Conservation (phyloP, 1,140 invertebrate genomes). For the Hypothenemus hampei region DNA sequence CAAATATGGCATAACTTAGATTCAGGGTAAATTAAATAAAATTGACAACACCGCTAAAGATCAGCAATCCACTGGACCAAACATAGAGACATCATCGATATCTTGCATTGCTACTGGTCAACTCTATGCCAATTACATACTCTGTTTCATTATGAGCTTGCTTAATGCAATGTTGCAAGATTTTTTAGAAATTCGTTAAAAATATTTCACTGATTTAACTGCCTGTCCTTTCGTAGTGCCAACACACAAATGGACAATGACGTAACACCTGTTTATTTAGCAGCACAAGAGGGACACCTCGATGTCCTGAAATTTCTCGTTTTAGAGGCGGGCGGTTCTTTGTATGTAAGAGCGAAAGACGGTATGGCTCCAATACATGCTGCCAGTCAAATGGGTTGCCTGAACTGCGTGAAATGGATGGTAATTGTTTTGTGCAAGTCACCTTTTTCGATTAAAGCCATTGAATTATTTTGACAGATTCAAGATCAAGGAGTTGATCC, state of each 20-base stretch:
- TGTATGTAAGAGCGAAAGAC: slow-evolving; percentile 74
- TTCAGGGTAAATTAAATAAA: no score
- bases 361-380: slow-evolving; percentile 86
- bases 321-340: slow-evolving; percentile 68
- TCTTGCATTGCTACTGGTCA: no score
- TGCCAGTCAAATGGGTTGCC: slow-evolving; percentile 80
- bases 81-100: no score
- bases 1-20: no score
- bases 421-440: slow-evolving; percentile 49
- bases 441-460: neutral
- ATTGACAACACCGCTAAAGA: no score
- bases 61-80: no score
- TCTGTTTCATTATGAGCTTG: no score
- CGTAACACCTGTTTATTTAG: slow-evolving; percentile 82
- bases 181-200: no score
- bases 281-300: slow-evolving; percentile 80
- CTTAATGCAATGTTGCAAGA: no score
- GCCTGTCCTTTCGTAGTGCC: slow-evolving; percentile 61
- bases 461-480: slow-evolving; percentile 56
- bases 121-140: no score
- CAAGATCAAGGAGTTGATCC: slow-evolving; percentile 75
- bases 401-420: slow-evolving; percentile 84
- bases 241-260: slow-evolving; percentile 88
- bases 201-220: no score
- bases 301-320: slow-evolving; percentile 80